Percentiles rank a stretch among this genome's conserved stretches.
These are phyloP conservation scores for Pygoscelis antarcticus DNA, from an alignment of 2,113 vertebrate species.

Conservation along the genomic window DNA sequence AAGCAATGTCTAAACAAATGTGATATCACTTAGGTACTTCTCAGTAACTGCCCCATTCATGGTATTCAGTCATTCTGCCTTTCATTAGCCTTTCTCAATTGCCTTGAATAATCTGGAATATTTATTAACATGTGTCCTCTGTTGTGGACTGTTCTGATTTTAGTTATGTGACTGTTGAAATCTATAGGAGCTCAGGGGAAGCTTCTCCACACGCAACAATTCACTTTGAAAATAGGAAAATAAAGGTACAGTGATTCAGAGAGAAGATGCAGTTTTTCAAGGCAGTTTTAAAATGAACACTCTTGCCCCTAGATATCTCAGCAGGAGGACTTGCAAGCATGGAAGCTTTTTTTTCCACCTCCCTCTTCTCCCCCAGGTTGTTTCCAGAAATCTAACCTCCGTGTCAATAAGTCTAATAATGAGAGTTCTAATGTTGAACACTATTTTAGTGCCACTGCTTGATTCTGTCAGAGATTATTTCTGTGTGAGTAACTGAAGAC, in stretches of 20 bases:
- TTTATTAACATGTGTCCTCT: not conserved
- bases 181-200: not conserved
- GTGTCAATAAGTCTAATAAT: not conserved
- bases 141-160: not conserved
- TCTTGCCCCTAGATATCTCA: not conserved
- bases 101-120: not conserved
- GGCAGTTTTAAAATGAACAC: not conserved
- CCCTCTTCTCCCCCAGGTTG: not conserved
- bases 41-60: not conserved
- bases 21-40: not conserved
- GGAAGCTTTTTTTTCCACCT: not conserved
- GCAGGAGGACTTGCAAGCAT: not conserved
- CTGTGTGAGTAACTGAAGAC: not conserved
- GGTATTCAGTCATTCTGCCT: not conserved
- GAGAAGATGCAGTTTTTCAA: not conserved
- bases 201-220: not conserved
- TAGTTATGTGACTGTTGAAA: not conserved
- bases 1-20: not conserved
- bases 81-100: not conserved
- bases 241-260: not conserved
- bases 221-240: not conserved
- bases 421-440: not conserved
- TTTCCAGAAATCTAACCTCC: not conserved
- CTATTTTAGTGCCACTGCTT: not conserved
- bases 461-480: not conserved